phyloP scores from a whole-genome alignment of 2,113 vertebrate species.

The Octodon degus region DNA sequence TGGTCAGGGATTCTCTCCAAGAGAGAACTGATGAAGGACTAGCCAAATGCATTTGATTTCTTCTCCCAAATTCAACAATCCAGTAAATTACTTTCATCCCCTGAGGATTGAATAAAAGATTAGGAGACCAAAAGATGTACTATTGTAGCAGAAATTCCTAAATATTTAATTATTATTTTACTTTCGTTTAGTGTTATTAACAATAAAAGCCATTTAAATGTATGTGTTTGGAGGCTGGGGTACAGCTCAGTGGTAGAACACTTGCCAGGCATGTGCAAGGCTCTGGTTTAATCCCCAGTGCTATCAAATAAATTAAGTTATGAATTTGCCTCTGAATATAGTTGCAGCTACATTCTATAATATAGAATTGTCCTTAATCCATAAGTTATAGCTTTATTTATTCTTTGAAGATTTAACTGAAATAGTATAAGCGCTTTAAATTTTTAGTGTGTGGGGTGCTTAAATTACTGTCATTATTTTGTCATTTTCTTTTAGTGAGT shows the following conservation, averaged over 20 bases:
- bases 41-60: neutral
- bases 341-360: neutral
- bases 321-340: neutral
- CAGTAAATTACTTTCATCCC: neutral
- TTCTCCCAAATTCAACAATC: neutral
- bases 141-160: neutral
- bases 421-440: neutral
- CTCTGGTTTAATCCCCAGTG: neutral
- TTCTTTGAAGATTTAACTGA: neutral
- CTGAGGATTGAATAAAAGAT: neutral
- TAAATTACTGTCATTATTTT: slow-evolving; percentile 44
- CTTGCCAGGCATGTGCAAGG: neutral
- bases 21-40: neutral
- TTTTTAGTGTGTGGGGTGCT: neutral
- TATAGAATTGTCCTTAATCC: neutral
- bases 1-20: neutral
- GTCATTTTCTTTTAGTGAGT: slow-evolving; percentile 9
- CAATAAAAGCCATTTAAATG: neutral
- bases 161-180: neutral
- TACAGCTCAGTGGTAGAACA: neutral
- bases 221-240: neutral
- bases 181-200: slow-evolving; percentile 14
- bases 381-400: slow-evolving; percentile 11
- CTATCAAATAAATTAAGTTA: neutral
- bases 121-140: neutral